Conservation (phyloP, 2,888 invertebrate species). For the Colostygia pectinataria region DNA sequence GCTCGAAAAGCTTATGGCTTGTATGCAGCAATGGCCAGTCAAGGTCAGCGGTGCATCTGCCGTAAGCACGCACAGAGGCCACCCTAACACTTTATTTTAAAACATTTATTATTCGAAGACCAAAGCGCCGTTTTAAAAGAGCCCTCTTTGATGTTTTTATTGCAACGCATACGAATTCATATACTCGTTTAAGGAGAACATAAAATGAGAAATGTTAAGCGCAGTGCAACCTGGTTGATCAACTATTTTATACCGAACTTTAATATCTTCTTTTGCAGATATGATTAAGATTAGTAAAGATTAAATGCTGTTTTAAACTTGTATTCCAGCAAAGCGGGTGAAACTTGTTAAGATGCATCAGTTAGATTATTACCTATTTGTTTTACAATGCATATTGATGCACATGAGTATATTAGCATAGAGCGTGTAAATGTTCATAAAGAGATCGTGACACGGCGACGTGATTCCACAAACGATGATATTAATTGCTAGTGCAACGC, state of each 20-base stretch:
- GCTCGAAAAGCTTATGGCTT: conserved; percentile 24
- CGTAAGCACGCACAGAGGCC: conserved; percentile 42
- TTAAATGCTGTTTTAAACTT: conserved; percentile 1
- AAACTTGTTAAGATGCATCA: conserved; percentile 13
- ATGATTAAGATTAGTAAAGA: conserved; percentile 6
- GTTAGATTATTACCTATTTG: conserved; percentile 10
- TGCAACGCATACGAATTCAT: conserved; percentile 17
- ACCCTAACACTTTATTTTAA: conserved; percentile 49
- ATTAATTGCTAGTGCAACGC: conserved; percentile 36
- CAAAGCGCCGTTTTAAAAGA: conserved; percentile 33
- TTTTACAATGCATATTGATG: conserved; percentile 8
- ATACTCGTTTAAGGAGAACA: conserved; percentile 10
- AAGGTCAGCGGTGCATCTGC: conserved; percentile 54
- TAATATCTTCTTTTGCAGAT: conserved; percentile 1
- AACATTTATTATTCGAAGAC: conserved; percentile 40
- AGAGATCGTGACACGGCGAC: conserved; percentile 45
- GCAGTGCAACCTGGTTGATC: neutral
- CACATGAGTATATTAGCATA: conserved; percentile 36
- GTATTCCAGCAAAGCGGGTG: conserved; percentile 4
- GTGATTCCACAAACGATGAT: conserved; percentile 35
- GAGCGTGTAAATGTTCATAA: conserved; percentile 40
- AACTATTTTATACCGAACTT: neutral
- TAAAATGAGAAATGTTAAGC: conserved; percentile 1
- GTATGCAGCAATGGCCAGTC: conserved; percentile 37
- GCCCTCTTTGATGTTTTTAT: conserved; percentile 29